Base-by-base conservation (phyloP, 2,113 vertebrate genomes). In the Podilymbus podiceps region DNA sequence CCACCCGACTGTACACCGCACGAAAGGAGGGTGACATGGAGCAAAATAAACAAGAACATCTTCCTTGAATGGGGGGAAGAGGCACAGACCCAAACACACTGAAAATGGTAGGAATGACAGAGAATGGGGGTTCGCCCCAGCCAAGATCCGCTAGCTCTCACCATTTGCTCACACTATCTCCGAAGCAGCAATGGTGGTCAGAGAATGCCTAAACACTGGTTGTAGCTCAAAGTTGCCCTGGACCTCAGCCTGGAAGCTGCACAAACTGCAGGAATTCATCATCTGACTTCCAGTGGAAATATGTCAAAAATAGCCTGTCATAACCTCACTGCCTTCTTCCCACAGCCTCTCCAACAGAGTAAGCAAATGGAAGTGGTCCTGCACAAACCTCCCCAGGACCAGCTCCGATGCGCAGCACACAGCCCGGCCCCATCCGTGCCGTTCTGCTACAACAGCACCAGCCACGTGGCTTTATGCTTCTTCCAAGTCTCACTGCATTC, bases 361-460 rank as follows among this genome's bases (percentile, higher is more conserved):
- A n/a, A 44, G n/a, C 16, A 79, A n/a, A 49, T 44, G 21, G 24
- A 84, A 87, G 40, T 11, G 9, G 68, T 71, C 50, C 76, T 66
- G 59, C 68, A 89, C 31, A 62, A 81, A 23, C 19, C 9, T 69
- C 64, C 40, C 22, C 1, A 3, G 6, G 19, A 67, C 16, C 11
- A 0, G 27, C n/a, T 31, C 44, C 5, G 1, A 35, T 0, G 0
- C 31, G 9, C 35, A 68, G 77, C 33, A 7, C 56, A 22, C 21
- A 58, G 53, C 46, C 40, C 35, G 19, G 60, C 13, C 58, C 53
- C 53, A 62, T n/a, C 67, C 22, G 1, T 1, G 0, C 0, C 1
- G 62, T 4, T 72, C 75, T 79, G 52, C 74, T 75, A 31, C 17
- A 13, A 28, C 10, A 27, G n/a, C 68, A 82, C 16, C 4, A 2